Evolutionary conservation across 2,888 invertebrate genomes (phyloP).

Genomic region (Tenodera sinensis): DNA sequence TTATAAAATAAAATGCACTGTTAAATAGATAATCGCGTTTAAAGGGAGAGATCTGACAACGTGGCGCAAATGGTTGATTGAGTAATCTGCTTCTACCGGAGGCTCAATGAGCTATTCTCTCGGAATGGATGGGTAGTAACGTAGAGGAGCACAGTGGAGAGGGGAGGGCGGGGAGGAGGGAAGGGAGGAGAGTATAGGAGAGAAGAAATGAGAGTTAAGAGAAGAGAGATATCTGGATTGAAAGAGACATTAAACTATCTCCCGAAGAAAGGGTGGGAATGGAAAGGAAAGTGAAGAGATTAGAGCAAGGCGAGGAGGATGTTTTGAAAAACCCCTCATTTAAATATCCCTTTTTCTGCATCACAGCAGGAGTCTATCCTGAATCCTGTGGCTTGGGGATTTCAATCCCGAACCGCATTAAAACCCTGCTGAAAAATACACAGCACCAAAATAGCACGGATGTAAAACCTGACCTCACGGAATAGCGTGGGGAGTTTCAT

Average conservation of each 20-base stretch:
- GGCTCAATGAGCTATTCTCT: too few relatives aligned
- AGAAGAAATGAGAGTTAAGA: background rate
- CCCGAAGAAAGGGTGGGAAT: background rate
- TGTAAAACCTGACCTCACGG: background rate
- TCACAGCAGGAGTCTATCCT: background rate
- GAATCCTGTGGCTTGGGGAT: background rate
- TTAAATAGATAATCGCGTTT: too few relatives aligned
- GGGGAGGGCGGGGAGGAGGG: background rate
- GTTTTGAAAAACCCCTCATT: background rate
- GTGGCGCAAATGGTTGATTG: too few relatives aligned
- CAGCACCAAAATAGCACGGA: background rate
- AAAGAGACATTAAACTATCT: background rate
- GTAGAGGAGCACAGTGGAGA: too few relatives aligned
- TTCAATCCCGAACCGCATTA: background rate
- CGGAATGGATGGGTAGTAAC: too few relatives aligned
- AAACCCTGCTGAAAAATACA: background rate
- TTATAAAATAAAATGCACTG: too few relatives aligned
- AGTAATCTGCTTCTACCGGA: too few relatives aligned
- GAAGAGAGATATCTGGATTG: background rate
- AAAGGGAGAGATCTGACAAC: too few relatives aligned
- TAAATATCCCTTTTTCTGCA: background rate
- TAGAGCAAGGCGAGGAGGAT: background rate
- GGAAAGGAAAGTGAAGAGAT: background rate
- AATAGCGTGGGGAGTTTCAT: background rate
- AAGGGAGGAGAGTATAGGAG: background rate